A percentile compares a stretch with the other conserved stretches of the same genome.
Evolutionary conservation across 2,797 vertebrate species (phyloP).

Genomic region (Luscinia luscinia): DNA sequence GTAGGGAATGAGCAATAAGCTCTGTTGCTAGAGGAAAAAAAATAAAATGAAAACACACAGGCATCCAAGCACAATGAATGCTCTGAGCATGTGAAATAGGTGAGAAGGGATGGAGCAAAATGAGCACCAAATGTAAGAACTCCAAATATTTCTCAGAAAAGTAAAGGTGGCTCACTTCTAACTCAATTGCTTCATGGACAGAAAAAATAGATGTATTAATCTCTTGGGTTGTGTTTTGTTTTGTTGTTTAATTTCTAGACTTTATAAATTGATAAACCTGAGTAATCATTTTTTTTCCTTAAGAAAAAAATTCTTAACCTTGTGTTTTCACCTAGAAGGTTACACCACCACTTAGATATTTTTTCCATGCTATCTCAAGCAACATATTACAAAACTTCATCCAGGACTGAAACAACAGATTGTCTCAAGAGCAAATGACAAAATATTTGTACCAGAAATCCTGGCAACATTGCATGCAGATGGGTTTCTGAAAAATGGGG

Average conservation of each 20-base stretch:
- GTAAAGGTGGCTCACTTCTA: background rate
- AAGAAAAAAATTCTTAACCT: slow-evolving; percentile 13
- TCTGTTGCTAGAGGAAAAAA: background rate
- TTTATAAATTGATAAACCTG: background rate
- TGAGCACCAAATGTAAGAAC: background rate
- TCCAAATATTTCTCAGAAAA: background rate
- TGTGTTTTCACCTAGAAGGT: slow-evolving; percentile 71
- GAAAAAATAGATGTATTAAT: background rate
- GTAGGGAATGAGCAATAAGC: background rate
- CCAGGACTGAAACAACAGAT: slow-evolving; percentile 80
- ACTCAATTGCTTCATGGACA: background rate
- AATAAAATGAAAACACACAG: background rate
- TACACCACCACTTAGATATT: slow-evolving; percentile 67
- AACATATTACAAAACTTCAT: slow-evolving; percentile 77
- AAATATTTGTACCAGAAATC: slow-evolving; percentile 80
- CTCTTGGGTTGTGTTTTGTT: background rate
- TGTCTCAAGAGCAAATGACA: slow-evolving; percentile 81
- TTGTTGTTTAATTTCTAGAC: background rate
- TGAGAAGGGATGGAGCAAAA: slow-evolving; percentile 9
- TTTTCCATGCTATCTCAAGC: slow-evolving; percentile 70
- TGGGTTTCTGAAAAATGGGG: slow-evolving; percentile 74
- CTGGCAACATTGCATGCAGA: slow-evolving; percentile 74
- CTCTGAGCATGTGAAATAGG: background rate
- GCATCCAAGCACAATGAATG: background rate
- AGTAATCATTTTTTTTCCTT: background rate